A percentile compares a stretch with the other conserved stretches of the same genome.
These are phyloP conservation scores for Cydia fagiglandana DNA, from an alignment of 1,140 invertebrate species.

Conservation along the genomic window DNA sequence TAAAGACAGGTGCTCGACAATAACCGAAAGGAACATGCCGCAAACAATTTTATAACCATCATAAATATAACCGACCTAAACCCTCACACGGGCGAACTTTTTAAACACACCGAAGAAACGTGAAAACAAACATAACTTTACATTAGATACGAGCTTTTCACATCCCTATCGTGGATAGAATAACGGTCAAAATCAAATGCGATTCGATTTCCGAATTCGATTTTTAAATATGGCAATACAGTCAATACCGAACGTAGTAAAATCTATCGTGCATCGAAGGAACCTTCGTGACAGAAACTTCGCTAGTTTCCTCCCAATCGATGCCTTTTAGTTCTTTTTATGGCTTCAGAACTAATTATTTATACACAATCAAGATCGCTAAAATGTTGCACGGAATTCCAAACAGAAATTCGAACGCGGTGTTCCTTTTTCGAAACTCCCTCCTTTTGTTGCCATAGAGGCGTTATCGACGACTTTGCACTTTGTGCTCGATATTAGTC, in stretches of 20 bases:
- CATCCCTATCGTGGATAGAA: conserved; percentile 28
- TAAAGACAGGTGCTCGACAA: conserved; percentile 60
- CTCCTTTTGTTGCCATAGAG: conserved; percentile 65
- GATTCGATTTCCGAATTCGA: conserved; percentile 27
- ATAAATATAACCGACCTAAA: conserved; percentile 64
- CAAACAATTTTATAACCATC: conserved; percentile 70
- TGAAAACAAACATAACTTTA: conserved; percentile 38
- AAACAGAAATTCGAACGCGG: conserved; percentile 49
- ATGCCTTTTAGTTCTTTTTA: conserved; percentile 67
- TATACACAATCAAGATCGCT: conserved; percentile 55
- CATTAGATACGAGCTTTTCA: conserved; percentile 7
- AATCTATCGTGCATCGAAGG: conserved; percentile 71
- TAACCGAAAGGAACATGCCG: conserved; percentile 56
- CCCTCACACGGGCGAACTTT: conserved; percentile 62
- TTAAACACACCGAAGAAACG: conserved; percentile 54
- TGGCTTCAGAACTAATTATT: conserved; percentile 64
- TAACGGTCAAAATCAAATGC: conserved; percentile 33
- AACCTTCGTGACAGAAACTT: conserved; percentile 72
- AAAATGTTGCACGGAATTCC: conserved; percentile 42
- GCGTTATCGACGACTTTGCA: conserved; percentile 64
- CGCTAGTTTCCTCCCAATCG: conserved; percentile 68
- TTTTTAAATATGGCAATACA: conserved; percentile 41
- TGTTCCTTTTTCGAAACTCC: conserved; percentile 64
- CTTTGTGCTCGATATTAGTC: conserved; percentile 71
- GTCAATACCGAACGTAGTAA: conserved; percentile 55